Conservation (phyloP, 30 jellyfish, hydroid and myxozoan species). For the Aurelia sp. region DNA sequence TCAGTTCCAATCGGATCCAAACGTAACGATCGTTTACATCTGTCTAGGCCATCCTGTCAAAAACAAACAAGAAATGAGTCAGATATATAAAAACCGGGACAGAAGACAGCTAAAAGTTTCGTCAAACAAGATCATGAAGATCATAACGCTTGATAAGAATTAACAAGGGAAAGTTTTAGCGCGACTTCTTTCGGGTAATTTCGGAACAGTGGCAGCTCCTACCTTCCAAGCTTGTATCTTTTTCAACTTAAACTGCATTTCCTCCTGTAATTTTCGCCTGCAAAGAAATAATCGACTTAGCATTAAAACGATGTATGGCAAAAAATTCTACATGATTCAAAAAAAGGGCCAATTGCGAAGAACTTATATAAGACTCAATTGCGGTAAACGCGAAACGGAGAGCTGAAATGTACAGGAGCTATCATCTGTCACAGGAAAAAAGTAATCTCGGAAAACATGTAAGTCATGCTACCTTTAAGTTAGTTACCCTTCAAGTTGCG, state of each 20-base stretch:
- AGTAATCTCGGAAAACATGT: too few relatives aligned
- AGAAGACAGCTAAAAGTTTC: background rate
- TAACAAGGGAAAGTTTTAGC: too few relatives aligned
- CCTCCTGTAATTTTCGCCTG: conserved; percentile 59
- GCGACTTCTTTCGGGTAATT: background rate
- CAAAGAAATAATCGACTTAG: background rate
- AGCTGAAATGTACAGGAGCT: too few relatives aligned
- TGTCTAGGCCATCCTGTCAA: conserved; percentile 56
- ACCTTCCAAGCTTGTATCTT: conserved; percentile 70
- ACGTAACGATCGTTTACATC: conserved; percentile 68
- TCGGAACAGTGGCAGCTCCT: background rate
- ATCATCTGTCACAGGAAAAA: too few relatives aligned
- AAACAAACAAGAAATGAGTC: background rate
- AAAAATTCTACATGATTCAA: too few relatives aligned
- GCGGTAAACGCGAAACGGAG: too few relatives aligned
- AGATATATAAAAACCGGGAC: background rate
- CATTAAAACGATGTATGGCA: too few relatives aligned
- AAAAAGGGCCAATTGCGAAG: too few relatives aligned
- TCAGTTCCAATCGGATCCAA: conserved; percentile 90
- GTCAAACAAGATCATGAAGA: background rate
- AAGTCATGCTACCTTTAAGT: too few relatives aligned
- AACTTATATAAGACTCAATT: too few relatives aligned
- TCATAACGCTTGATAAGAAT: too few relatives aligned
- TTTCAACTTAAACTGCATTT: conserved; percentile 46
- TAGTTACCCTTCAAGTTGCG: too few relatives aligned